Base-by-base conservation (phyloP, 1,140 invertebrate genomes). In the Acromyrmex charruanus region DNA sequence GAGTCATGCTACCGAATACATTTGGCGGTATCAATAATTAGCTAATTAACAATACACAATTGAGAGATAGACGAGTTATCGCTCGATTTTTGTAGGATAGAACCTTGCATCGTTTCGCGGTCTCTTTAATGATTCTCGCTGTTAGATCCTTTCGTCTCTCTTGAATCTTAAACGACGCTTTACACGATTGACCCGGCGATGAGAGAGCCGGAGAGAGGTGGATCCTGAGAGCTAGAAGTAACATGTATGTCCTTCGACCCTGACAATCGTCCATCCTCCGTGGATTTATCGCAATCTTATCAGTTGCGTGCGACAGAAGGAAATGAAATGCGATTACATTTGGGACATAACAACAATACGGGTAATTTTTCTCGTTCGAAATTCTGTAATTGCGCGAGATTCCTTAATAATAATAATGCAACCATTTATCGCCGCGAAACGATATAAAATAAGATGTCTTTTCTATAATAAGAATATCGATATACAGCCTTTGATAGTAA, bases 241-340 rank as follows among this genome's bases (percentile, higher is more conserved):
- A 84, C 16, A 68, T 71, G 68, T 88, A 82, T 90, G 72, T 87
- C 77, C 51, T 87, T 87, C 31, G 72, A 87, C 21, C 53, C 66
- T 88, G 90, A 91, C 90, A 91, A 91, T 91, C 90, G 87, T 88
- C 86, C 72, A 86, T 87, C 77, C 77, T 86, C 68, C 31, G 49
- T 74, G 55, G 66, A 86, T 49, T 85, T 90, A 85, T 81, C 68
- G 72, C 58, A 63, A 49, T 12, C 25, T 82, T 28, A 28, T 25
- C 55, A 63, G 35, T 77, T 61, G 74, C 74, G 71, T 51, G 63
- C 49, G 31, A 63, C 53, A 69, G 71, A 39, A 55, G 6, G 65
- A 88, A 75, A 31, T 51, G 10, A 28, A 49, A 61, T 71, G 39
- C 66, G 53, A 55, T 81, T 18, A 68, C 12, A 14, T 31, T 51